A percentile compares a stretch with the other conserved stretches of the same genome.
Conservation (phyloP, 2,888 invertebrate genomes). For the Drosophila paranaensis region DNA sequence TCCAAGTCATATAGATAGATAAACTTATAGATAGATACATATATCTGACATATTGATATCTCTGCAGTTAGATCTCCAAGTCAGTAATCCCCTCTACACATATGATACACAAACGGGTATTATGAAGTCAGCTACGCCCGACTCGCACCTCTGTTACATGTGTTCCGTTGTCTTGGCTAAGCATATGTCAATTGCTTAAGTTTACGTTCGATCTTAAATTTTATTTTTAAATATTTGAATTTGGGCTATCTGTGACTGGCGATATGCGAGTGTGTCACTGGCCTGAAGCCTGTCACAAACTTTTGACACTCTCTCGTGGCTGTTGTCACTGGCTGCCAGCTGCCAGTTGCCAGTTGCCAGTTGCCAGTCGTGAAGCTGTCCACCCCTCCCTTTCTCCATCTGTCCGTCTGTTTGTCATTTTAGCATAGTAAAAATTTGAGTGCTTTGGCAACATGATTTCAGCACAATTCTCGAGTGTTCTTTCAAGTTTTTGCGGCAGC, state of each 20-base stretch:
- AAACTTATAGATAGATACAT: too few species aligned
- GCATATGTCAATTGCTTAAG: slow-evolving; percentile 32
- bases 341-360: slow-evolving; percentile 16
- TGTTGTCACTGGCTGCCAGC: slow-evolving; percentile 10
- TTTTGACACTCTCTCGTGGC: slow-evolving; percentile 30
- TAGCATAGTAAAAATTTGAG: slow-evolving; percentile 21
- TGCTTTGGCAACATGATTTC: slow-evolving; percentile 23
- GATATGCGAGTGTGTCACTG: neutral
- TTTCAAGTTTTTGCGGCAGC: slow-evolving; percentile 18
- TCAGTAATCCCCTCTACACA: too few species aligned
- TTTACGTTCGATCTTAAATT: slow-evolving; percentile 1
- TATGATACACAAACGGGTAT: too few species aligned
- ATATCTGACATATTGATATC: too few species aligned
- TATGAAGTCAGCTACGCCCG: neutral
- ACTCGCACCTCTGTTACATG: neutral
- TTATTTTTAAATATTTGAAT: slow-evolving; percentile 16
- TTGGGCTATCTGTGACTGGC: neutral
- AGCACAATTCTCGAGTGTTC: slow-evolving; percentile 24
- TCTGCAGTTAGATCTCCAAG: neutral
- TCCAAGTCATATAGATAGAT: neutral
- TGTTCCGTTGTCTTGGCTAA: slow-evolving; percentile 3
- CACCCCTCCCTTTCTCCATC: neutral
- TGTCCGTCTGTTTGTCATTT: slow-evolving; percentile 34
- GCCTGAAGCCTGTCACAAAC: slow-evolving; percentile 21
- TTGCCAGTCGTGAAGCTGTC: slow-evolving; percentile 28